Evolutionary conservation across 2,888 invertebrate genomes (phyloP).

Genomic region (Diadromus collaris): DNA sequence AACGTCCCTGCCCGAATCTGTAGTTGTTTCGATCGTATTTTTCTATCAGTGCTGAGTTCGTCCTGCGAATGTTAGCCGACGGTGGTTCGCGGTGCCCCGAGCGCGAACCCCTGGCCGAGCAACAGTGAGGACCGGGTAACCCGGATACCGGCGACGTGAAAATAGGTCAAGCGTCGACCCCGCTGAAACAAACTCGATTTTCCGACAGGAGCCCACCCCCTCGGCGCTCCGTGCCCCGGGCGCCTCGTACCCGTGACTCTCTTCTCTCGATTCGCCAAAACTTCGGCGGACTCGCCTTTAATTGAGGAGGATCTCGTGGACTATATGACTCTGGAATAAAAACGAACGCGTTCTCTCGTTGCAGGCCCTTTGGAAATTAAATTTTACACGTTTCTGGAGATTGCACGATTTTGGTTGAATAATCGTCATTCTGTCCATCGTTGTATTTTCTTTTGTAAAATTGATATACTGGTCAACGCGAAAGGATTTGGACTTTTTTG

Average conservation of each 20-base stretch:
- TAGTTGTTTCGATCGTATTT: background rate
- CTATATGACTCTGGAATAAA: background rate
- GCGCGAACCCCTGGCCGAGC: slow-evolving; percentile 19
- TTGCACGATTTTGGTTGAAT: background rate
- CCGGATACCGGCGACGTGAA: slow-evolving; percentile 50
- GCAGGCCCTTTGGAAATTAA: background rate
- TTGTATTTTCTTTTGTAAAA: no score
- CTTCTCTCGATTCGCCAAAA: background rate
- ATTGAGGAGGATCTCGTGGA: background rate
- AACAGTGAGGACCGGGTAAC: slow-evolving; percentile 55
- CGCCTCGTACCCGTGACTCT: background rate
- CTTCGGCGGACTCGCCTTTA: background rate
- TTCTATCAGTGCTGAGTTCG: background rate
- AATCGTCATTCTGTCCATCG: background rate
- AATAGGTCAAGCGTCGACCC: slow-evolving; percentile 51
- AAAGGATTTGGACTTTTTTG: background rate
- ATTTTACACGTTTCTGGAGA: background rate
- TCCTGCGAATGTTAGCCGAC: background rate
- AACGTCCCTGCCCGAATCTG: no score
- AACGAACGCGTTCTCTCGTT: background rate
- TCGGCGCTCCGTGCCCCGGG: background rate
- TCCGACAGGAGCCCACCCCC: slow-evolving; percentile 28
- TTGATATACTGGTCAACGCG: background rate
- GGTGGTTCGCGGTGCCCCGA: slow-evolving; percentile 5
- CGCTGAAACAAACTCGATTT: slow-evolving; percentile 29